Conservation (phyloP, 2,113 vertebrate genomes). For the Python bivittatus region DNA sequence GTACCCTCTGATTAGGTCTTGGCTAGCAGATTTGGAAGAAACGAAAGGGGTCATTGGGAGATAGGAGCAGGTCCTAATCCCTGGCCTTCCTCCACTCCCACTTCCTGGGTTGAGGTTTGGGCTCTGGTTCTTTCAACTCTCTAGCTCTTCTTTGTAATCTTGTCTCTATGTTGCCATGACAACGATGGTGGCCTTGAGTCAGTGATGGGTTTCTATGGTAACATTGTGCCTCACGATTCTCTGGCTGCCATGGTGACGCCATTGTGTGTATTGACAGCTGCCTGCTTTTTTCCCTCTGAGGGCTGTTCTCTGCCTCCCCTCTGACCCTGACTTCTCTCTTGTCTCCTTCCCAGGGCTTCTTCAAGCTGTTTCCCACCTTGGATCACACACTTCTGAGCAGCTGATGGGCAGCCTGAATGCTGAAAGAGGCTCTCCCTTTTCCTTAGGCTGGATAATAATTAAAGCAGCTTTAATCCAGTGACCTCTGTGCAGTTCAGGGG, state of each 20-base stretch:
- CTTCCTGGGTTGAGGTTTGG: background rate
- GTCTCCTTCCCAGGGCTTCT: conserved; percentile 84
- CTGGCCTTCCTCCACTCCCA: background rate
- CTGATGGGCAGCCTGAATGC: conserved; percentile 52
- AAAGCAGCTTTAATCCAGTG: background rate
- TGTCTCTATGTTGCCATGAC: conserved; percentile 61
- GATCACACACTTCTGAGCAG: conserved; percentile 81
- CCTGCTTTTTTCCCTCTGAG: background rate
- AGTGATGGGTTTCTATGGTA: conserved; percentile 60
- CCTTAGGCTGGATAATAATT: background rate
- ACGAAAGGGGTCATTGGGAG: background rate
- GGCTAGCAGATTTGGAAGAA: background rate
- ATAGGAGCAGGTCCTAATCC: background rate
- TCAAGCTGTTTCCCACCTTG: conserved; percentile 83
- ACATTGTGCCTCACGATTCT: conserved; percentile 44
- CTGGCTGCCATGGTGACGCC: conserved; percentile 33
- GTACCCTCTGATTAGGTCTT: background rate
- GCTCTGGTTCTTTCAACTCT: background rate
- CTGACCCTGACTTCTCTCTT: background rate
- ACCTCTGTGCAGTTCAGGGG: background rate
- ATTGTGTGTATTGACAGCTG: background rate
- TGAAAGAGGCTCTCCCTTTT: background rate
- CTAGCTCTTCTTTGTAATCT: conserved; percentile 26
- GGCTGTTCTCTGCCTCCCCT: accelerated
- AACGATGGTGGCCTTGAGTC: conserved; percentile 68